Conservation (phyloP, 2,113 vertebrate species). For the Tragelaphus scriptus region DNA sequence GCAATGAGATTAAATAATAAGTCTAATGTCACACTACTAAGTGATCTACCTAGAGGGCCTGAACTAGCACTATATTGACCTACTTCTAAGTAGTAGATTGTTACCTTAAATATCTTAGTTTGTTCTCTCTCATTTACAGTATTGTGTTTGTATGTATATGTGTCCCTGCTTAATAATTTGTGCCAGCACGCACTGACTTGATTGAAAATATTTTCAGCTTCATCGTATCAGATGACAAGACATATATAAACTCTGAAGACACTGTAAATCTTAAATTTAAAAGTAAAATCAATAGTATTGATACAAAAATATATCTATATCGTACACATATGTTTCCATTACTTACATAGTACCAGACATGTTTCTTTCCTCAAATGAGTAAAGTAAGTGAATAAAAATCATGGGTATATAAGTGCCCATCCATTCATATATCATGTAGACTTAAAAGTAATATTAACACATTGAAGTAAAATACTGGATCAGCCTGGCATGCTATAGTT, state of each 20-base stretch:
- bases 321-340: neutral
- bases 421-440: neutral
- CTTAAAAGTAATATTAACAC: neutral
- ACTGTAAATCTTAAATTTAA: neutral
- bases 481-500: neutral
- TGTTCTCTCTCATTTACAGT: neutral
- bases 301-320: neutral
- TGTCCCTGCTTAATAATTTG: neutral
- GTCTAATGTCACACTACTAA: neutral
- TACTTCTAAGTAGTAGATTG: neutral
- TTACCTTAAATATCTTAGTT: neutral
- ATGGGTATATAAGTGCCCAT: neutral
- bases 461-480: neutral
- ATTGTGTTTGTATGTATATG: neutral
- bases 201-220: slow-evolving; percentile 10
- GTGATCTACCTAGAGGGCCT: neutral
- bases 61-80: neutral
- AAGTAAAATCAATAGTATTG: neutral
- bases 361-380: neutral
- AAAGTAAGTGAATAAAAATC: neutral
- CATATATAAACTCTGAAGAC: neutral
- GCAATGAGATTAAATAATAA: neutral
- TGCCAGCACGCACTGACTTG: neutral
- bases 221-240: neutral
- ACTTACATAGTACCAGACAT: neutral